phyloP scores from a whole-genome alignment of 1,140 invertebrate genomes.

The Diploscapter pachys region DNA sequence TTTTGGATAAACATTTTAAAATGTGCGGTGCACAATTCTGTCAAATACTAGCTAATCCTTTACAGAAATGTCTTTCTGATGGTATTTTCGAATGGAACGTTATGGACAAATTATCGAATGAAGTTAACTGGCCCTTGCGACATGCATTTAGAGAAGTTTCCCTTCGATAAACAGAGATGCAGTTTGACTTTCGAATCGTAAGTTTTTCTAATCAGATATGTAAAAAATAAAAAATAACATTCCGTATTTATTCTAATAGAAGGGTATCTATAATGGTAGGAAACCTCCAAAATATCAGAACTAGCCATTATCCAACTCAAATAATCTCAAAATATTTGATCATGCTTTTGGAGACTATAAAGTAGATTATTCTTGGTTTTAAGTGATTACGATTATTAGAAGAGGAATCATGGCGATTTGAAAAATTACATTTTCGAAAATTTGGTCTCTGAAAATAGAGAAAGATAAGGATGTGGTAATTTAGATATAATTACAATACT shows the following conservation, averaged over 20 bases:
- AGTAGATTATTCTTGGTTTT: no score
- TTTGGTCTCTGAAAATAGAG: background rate
- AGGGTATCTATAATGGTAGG: no score
- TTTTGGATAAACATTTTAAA: background rate
- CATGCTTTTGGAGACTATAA: no score
- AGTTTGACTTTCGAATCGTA: conserved; percentile 40
- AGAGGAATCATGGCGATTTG: no score
- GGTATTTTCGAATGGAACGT: conserved; percentile 57
- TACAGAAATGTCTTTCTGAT: conserved; percentile 57
- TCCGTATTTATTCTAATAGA: no score
- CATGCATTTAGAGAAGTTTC: conserved; percentile 55
- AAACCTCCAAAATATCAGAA: no score
- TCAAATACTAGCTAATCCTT: conserved; percentile 6
- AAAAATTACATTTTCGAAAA: no score
- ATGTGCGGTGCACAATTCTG: background rate
- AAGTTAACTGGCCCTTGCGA: conserved; percentile 56
- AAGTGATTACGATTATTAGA: no score
- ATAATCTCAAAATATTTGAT: no score
- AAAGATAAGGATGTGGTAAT: background rate
- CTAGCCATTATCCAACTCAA: no score
- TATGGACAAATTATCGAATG: conserved; percentile 59
- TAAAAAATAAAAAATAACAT: background rate
- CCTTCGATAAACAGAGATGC: conserved; percentile 40
- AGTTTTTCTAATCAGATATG: conserved; percentile 3
- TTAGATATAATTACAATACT: conserved; percentile 58